Base-by-base conservation (phyloP, 2,113 vertebrate species). In the Pandion haliaetus region DNA sequence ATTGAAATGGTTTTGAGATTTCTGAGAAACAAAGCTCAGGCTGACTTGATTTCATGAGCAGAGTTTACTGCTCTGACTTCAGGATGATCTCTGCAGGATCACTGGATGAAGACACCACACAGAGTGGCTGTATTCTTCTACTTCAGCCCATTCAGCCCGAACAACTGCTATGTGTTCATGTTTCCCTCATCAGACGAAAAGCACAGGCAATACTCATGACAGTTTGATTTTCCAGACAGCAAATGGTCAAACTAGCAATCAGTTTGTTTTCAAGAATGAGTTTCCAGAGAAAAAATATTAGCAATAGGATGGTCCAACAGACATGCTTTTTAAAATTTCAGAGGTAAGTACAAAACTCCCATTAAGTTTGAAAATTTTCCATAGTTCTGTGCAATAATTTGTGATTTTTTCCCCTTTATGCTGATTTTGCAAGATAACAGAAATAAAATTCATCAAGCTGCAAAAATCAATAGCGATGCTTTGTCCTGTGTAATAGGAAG, bases 401-500 rank as follows among this genome's bases (percentile, higher is more conserved):
- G 40, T 65, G 67, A 24, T 73, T 80, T 88, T 65, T 45, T 17
- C 8, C 19, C 38, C 18, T 78, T 94, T 69, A 32, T 63, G 82
- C 61, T 84, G 76, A 92, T 92, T 88, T 90, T 88, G 59, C 88
- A 91, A 61, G 40, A 79, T 82, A 84, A 70, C 28, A 78, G 79
- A 93, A 92, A 79, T 71, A 95, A 92, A 94, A 92, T 78, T 78
- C 50, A 88, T 84, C 77, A 84, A 91, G 77, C 91, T 82, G 73
- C 89, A 94, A 84, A 96, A 96, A 89, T 82, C 93, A 85, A 91
- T 93, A 96, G 66, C 10, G 91, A 88, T 90, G 79, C 69, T 90
- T 86, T 90, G 70, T 82, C 71, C 81, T 52, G 57, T 25, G n/a
- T 54, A 93, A 90, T 9, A 77, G 87, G 87, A 59, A 87, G 95